Evolutionary conservation across 2,113 vertebrate genomes (phyloP), one percentile per base, ranked within the genome.

Genomic region (Lipotes vexillifer): DNA sequence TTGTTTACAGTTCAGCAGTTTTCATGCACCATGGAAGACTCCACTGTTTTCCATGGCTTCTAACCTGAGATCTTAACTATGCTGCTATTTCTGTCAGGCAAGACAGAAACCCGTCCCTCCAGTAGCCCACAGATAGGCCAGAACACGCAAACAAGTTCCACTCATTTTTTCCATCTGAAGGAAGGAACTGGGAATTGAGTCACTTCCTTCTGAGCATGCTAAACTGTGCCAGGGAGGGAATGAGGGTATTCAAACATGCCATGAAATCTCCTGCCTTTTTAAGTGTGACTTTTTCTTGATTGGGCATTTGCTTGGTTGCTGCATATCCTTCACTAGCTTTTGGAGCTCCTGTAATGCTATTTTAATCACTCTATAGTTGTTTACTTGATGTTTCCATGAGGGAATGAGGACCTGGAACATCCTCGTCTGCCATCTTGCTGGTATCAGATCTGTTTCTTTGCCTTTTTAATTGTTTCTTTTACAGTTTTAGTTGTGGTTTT

Each of bases 381-480:
- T 82, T 65, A 41, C 36, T 49, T 86, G n/a, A 66, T 88, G 2
- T 65, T 65, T 63, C 11, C 68, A 13, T 71, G 7, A 46, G n/a
- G 12, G 4, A 55, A 61, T 29, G 41, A 49, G 17, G 15, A 6
- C 29, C 1, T 61, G 52, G 12, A 13, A 1, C 11, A 20, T 84
- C 21, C 17, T 87, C 25, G 8, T 74, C 23, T 93, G 25, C 57
- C 69, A 10, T 44, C 36, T 90, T 83, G 41, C 80, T 89, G 11
- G 71, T 49, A 41, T 49, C 49, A 44, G 5, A 27, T 78, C 12
- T 78, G 15, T 27, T 57, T 78, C 11, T 65, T 87, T 74, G 36
- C 68, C 63, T 84, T 83, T 92, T 78, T n/a, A 61, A 52, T 68
- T 87, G 41, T 38, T 80, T 69, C 15, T 85, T 12, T 78, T 80